A percentile compares a stretch with the other conserved stretches of the same genome.
Evolutionary conservation across 2,888 invertebrate genomes (phyloP).

Genomic region (Sepioteuthis lessoniana): DNA sequence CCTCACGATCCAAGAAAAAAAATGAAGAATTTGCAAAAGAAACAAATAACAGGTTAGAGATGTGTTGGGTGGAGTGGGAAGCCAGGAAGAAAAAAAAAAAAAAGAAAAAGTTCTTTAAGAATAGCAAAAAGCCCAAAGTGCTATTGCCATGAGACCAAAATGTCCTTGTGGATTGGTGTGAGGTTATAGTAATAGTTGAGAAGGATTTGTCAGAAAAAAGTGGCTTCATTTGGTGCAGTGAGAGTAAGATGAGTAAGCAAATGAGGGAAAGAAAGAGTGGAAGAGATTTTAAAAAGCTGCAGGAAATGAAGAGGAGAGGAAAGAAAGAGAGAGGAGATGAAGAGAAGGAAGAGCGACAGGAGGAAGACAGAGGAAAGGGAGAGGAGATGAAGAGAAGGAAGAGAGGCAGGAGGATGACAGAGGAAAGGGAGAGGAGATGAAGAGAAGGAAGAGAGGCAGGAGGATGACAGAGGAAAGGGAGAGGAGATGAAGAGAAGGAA

Average conservation of each 20-base stretch:
- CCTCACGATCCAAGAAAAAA: background rate
- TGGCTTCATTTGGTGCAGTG: background rate
- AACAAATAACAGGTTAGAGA: too few species aligned
- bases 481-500: too few species aligned
- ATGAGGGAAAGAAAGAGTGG: background rate
- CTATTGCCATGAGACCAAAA: background rate
- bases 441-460: too few species aligned
- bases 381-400: background rate
- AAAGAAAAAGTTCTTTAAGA: background rate
- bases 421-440: background rate
- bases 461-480: too few species aligned
- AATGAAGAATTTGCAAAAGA: background rate
- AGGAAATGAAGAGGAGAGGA: too few species aligned
- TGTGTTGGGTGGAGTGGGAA: too few species aligned
- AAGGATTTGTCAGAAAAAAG: background rate
- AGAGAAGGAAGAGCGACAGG: background rate
- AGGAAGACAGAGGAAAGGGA: background rate
- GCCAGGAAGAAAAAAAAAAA: too few species aligned
- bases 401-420: background rate
- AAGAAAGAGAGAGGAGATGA: background rate
- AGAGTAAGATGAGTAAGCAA: background rate
- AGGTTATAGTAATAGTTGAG: background rate
- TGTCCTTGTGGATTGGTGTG: constrained; percentile 33
- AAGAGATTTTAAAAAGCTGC: too few species aligned
- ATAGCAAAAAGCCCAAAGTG: background rate